phyloP scores from a whole-genome alignment of 2,888 invertebrate genomes.

The Argynnis bischoffii region DNA sequence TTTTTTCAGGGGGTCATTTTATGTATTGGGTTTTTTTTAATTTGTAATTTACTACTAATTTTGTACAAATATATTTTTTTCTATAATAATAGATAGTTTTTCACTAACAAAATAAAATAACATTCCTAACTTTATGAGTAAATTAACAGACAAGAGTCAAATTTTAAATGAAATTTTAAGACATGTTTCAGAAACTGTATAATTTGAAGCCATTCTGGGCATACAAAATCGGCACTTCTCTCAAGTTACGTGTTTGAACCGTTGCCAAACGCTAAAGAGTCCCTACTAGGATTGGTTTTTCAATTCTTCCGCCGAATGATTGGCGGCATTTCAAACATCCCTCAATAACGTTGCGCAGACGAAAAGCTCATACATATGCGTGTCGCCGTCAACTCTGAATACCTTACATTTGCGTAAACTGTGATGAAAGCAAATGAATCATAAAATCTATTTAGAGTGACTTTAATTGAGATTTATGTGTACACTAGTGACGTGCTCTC shows the following conservation, averaged over 20 bases:
- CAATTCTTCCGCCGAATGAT: slow-evolving; percentile 28
- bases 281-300: slow-evolving; percentile 26
- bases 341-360: slow-evolving; percentile 26
- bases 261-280: slow-evolving; percentile 23
- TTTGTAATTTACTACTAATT: too few species aligned
- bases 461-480: slow-evolving; percentile 3
- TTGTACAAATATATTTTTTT: too few species aligned
- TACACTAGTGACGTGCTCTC: background rate
- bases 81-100: too few species aligned
- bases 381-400: slow-evolving; percentile 25
- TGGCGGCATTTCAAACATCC: slow-evolving; percentile 36
- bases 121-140: too few species aligned
- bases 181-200: background rate
- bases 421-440: slow-evolving; percentile 27
- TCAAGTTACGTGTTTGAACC: slow-evolving; percentile 15
- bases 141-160: too few species aligned
- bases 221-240: slow-evolving; percentile 6
- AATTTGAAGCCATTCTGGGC: background rate
- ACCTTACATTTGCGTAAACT: slow-evolving; percentile 27
- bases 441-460: slow-evolving; percentile 13
- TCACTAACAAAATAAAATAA: too few species aligned
- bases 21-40: too few species aligned
- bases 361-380: slow-evolving; percentile 22
- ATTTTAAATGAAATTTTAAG: background rate
- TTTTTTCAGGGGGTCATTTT: too few species aligned